A percentile compares a stretch with the other conserved stretches of the same genome.
Evolutionary conservation across 2,888 invertebrate species (phyloP).

Genomic region (Ecdyonurus torrentis): DNA sequence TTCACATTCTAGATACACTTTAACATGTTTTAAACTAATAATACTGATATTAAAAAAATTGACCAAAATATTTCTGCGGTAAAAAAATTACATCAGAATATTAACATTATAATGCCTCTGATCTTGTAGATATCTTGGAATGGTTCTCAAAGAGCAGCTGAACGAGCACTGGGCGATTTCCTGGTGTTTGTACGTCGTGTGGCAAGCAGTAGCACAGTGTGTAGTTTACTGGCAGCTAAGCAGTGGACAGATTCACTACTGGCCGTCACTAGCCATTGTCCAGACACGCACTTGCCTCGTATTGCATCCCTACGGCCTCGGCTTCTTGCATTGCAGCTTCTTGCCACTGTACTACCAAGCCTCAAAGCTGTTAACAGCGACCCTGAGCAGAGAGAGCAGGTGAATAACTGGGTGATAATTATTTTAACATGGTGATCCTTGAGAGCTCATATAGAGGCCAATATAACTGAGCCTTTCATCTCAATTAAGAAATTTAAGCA

Average conservation of each 20-base stretch:
- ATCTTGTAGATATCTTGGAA: neutral
- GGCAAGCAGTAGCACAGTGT: slow-evolving; percentile 28
- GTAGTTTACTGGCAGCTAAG: slow-evolving; percentile 28
- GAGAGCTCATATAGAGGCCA: too few species aligned
- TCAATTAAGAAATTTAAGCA: too few species aligned
- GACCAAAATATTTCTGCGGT: too few species aligned
- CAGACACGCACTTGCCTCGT: slow-evolving; percentile 19
- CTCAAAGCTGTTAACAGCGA: slow-evolving; percentile 24
- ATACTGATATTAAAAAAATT: too few species aligned
- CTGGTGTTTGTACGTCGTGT: slow-evolving; percentile 36
- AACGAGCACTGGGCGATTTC: slow-evolving; percentile 33
- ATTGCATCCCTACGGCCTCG: slow-evolving; percentile 33
- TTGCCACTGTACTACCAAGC: slow-evolving; percentile 32
- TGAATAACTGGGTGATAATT: too few species aligned
- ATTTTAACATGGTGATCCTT: too few species aligned
- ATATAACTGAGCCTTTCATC: too few species aligned
- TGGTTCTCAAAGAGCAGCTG: slow-evolving; percentile 19
- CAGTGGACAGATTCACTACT: slow-evolving; percentile 35
- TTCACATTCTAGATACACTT: too few species aligned
- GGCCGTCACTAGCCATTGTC: slow-evolving; percentile 22
- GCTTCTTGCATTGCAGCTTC: slow-evolving; percentile 33
- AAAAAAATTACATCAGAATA: neutral
- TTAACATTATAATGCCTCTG: neutral
- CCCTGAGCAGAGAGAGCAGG: slow-evolving; percentile 26
- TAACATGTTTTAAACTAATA: too few species aligned